Percentiles rank a stretch among this genome's conserved stretches.
These are phyloP conservation scores for Carcharodon carcharias DNA, from an alignment of 2,797 vertebrate species.

Conservation along the genomic window DNA sequence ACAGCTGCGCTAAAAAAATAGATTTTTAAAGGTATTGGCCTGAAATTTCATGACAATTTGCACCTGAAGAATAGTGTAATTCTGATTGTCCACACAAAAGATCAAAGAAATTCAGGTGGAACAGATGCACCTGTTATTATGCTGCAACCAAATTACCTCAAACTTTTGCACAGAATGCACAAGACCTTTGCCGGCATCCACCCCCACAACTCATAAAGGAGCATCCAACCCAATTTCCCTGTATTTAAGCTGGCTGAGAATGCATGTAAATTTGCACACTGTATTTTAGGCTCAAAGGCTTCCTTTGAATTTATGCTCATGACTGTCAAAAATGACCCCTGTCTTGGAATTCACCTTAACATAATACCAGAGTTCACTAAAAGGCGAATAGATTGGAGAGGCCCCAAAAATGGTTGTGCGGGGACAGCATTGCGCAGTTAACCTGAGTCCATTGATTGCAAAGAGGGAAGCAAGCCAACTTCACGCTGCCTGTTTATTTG, in stretches of 20 bases:
- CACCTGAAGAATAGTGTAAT: not conserved
- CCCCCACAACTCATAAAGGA: not conserved
- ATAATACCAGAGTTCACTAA: not conserved
- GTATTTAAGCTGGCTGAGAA: not conserved
- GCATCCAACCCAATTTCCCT: not conserved
- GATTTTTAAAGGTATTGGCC: not conserved
- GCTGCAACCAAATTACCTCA: not conserved
- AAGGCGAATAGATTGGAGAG: not conserved
- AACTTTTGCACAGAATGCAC: no score
- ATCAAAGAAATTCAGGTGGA: not conserved
- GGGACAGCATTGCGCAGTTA: not conserved
- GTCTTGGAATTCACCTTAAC: not conserved
- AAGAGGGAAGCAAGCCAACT: no score
- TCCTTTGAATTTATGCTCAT: not conserved
- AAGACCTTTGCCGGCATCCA: not conserved
- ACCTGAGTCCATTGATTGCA: not conserved
- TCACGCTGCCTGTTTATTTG: no score
- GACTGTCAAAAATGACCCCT: not conserved
- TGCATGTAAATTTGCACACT: not conserved
- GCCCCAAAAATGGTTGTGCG: not conserved
- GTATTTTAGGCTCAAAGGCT: not conserved
- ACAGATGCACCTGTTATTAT: not conserved
- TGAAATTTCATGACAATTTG: not conserved
- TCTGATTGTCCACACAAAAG: not conserved
- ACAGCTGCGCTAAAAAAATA: not conserved